phyloP scores from a whole-genome alignment of 2,888 invertebrate species.

The Bedellia somnulentella region DNA sequence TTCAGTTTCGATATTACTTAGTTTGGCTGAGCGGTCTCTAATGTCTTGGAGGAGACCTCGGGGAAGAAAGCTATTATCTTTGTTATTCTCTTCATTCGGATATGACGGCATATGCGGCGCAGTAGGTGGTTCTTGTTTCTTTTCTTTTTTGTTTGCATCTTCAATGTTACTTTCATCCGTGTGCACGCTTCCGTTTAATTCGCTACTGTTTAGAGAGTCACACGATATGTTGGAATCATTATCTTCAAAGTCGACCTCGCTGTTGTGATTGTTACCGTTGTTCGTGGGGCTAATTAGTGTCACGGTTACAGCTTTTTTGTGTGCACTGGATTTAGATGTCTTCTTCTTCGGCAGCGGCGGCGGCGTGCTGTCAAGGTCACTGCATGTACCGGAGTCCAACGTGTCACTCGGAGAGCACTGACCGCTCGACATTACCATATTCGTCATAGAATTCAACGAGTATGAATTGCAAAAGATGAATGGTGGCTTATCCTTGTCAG shows the following conservation, averaged over 20 bases:
- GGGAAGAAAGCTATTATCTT: constrained; percentile 60
- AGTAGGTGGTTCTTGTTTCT: constrained; percentile 29
- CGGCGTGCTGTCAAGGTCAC: constrained; percentile 77
- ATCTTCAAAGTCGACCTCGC: constrained; percentile 70
- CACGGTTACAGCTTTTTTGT: constrained; percentile 56
- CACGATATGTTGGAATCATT: constrained; percentile 79
- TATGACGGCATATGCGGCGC: constrained; percentile 32
- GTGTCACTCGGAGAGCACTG: constrained; percentile 84
- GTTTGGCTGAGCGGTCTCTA: constrained; percentile 64
- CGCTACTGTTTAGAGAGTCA: constrained; percentile 77
- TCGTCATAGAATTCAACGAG: constrained; percentile 48
- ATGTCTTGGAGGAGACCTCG: constrained; percentile 70
- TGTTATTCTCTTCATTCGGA: constrained; percentile 29
- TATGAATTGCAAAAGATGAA: constrained; percentile 68
- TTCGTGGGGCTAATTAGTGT: constrained; percentile 58
- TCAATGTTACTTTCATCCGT: constrained; percentile 49
- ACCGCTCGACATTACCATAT: constrained; percentile 73
- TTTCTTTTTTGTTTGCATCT: constrained; percentile 39
- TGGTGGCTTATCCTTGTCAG: constrained; percentile 34
- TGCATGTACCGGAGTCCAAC: constrained; percentile 82
- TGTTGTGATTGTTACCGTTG: constrained; percentile 62
- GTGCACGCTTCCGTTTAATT: constrained; percentile 59
- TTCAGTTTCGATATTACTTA: constrained; percentile 46
- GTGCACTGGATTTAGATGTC: constrained; percentile 45
- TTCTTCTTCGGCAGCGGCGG: constrained; percentile 71